Conservation (phyloP, 2,113 vertebrate species). For the Paramormyrops kingsleyae region DNA sequence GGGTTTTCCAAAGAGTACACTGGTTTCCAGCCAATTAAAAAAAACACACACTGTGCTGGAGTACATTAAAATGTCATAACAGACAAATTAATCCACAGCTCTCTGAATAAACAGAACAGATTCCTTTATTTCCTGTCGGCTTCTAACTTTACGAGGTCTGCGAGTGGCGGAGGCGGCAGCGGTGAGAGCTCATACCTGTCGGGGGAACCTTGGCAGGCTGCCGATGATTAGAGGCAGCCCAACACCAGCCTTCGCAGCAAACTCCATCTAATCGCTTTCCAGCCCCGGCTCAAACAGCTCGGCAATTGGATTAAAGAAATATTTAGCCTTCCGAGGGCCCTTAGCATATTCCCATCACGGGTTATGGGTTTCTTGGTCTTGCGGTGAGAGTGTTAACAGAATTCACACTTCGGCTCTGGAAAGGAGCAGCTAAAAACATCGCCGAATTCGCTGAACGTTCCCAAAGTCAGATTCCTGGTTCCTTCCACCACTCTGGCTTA, state of each 20-base stretch:
- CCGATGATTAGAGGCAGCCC: not conserved
- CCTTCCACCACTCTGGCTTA: not conserved
- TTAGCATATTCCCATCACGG: not conserved
- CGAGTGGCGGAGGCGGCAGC: conserved; percentile 4
- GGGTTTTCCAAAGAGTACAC: not conserved
- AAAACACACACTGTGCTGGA: conserved; percentile 14
- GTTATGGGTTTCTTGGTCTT: not conserved
- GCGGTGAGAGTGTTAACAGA: not conserved
- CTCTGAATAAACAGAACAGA: conserved; percentile 22
- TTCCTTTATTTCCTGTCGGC: conserved; percentile 22
- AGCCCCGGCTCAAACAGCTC: conserved; percentile 4
- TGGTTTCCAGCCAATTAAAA: conserved; percentile 14
- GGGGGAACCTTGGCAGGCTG: conserved; percentile 12
- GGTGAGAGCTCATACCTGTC: conserved; percentile 10
- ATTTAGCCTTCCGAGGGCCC: not conserved
- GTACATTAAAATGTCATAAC: conserved; percentile 27
- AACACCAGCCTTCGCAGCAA: not conserved
- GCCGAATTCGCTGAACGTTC: not conserved
- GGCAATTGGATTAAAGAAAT: conserved; percentile 18
- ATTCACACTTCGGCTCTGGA: not conserved
- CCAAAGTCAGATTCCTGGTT: not conserved
- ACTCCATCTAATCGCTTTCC: conserved; percentile 10
- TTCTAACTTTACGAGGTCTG: conserved; percentile 18
- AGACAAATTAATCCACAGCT: conserved; percentile 19
- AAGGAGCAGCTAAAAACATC: not conserved